These are phyloP conservation scores for Ptilodon capucinus DNA, from an alignment of 2,888 invertebrate species.

Conservation along the genomic window DNA sequence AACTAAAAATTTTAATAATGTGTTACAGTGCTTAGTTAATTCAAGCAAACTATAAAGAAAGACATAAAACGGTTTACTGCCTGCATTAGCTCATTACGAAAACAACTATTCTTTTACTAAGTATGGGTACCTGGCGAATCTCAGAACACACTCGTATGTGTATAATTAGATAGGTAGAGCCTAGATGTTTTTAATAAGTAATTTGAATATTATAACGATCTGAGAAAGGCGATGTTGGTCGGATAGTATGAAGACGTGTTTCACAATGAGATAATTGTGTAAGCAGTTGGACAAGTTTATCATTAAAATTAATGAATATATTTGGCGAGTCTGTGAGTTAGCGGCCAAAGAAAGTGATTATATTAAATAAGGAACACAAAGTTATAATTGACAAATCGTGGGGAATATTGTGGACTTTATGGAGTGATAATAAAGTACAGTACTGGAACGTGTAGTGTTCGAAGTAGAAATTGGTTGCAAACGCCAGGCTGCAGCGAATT, in stretches of 20 bases:
- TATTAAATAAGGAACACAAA: background rate
- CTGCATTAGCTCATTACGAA: conserved; percentile 52
- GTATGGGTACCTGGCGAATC: conserved; percentile 35
- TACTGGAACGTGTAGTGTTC: conserved; percentile 5
- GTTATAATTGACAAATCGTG: no score
- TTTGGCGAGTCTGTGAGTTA: background rate
- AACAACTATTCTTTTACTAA: conserved; percentile 44
- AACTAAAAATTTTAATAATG: conserved; percentile 59
- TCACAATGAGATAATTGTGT: conserved; percentile 32
- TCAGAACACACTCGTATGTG: conserved; percentile 33
- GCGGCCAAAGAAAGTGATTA: background rate
- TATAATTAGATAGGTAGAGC: conserved; percentile 38
- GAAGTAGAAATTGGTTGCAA: conserved; percentile 36
- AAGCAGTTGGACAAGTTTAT: conserved; percentile 16
- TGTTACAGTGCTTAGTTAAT: conserved; percentile 60
- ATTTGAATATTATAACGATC: conserved; percentile 46
- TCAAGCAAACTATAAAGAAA: conserved; percentile 62
- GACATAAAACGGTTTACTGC: conserved; percentile 59
- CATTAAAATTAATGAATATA: conserved; percentile 1
- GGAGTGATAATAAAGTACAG: background rate
- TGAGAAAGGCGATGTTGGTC: conserved; percentile 33
- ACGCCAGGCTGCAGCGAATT: conserved; percentile 50
- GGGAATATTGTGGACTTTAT: background rate
- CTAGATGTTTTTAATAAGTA: conserved; percentile 39
- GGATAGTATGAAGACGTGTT: conserved; percentile 31